Conservation (phyloP, 2,888 invertebrate genomes). For the Athripsodes cinereus region DNA sequence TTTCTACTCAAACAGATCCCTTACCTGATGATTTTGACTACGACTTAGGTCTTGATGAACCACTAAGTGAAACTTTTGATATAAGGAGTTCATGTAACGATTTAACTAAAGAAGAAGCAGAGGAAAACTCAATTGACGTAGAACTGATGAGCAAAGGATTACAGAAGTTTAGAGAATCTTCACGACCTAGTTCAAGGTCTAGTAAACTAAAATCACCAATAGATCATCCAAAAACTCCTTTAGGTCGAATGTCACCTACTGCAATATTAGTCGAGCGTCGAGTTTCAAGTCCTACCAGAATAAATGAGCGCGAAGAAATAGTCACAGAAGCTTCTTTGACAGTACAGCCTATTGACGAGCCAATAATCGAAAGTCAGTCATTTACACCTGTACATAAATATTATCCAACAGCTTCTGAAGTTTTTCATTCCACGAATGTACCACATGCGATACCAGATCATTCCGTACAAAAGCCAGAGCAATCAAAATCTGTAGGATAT, state of each 20-base stretch:
- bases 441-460: background rate
- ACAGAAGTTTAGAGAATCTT: slow-evolving; percentile 48
- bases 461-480: background rate
- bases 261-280: slow-evolving; percentile 56
- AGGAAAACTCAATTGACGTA: slow-evolving; percentile 44
- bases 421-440: background rate
- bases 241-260: slow-evolving; percentile 55
- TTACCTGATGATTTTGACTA: slow-evolving; percentile 71
- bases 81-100: background rate
- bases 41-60: slow-evolving; percentile 49
- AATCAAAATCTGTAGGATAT: background rate
- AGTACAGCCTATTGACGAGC: slow-evolving; percentile 57
- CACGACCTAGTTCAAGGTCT: slow-evolving; percentile 50
- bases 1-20: slow-evolving; percentile 81
- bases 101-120: slow-evolving; percentile 18
- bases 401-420: slow-evolving; percentile 5
- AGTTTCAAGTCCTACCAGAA: slow-evolving; percentile 54
- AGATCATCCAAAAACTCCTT: slow-evolving; percentile 44
- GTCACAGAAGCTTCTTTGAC: slow-evolving; percentile 60
- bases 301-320: slow-evolving; percentile 54
- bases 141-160: slow-evolving; percentile 46
- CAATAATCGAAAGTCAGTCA: slow-evolving; percentile 32
- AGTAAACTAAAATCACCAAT: slow-evolving; percentile 52
- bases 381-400: slow-evolving; percentile 7
- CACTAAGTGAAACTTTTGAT: slow-evolving; percentile 30